Percentiles rank a stretch among this genome's conserved stretches.
These are phyloP conservation scores for Clistopyga incitator DNA, from an alignment of 2,888 invertebrate species.

Conservation along the genomic window DNA sequence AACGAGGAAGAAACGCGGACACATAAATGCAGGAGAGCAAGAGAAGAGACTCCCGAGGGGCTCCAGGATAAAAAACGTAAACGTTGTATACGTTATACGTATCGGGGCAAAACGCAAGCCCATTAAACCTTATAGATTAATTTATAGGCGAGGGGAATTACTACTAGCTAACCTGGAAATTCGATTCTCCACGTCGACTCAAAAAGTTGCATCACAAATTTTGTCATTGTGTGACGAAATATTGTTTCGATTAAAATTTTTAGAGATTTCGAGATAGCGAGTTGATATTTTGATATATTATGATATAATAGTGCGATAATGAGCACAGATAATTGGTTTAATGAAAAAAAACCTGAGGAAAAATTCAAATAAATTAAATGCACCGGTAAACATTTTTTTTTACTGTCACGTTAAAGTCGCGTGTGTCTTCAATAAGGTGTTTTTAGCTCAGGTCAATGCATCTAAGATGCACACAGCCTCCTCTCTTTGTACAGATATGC, in stretches of 20 bases:
- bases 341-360: too few relatives aligned
- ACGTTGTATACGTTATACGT: constrained; percentile 19
- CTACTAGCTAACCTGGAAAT: too few relatives aligned
- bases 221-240: too few relatives aligned
- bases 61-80: not conserved
- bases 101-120: constrained; percentile 48
- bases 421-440: constrained; percentile 10
- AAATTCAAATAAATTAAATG: too few relatives aligned
- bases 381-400: too few relatives aligned
- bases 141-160: constrained; percentile 68
- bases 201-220: too few relatives aligned
- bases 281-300: too few relatives aligned
- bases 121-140: constrained; percentile 69
- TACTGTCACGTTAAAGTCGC: constrained; percentile 7
- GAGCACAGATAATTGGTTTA: too few relatives aligned
- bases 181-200: too few relatives aligned
- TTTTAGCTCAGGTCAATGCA: constrained; percentile 35
- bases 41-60: not conserved
- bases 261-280: too few relatives aligned
- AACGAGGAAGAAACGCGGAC: not conserved
- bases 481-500: constrained; percentile 31
- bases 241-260: too few relatives aligned
- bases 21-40: not conserved
- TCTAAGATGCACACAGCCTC: constrained; percentile 2
- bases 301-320: too few relatives aligned